Evolutionary conservation across 1,140 invertebrate genomes (phyloP).

Genomic region (Oppia nitens): DNA sequence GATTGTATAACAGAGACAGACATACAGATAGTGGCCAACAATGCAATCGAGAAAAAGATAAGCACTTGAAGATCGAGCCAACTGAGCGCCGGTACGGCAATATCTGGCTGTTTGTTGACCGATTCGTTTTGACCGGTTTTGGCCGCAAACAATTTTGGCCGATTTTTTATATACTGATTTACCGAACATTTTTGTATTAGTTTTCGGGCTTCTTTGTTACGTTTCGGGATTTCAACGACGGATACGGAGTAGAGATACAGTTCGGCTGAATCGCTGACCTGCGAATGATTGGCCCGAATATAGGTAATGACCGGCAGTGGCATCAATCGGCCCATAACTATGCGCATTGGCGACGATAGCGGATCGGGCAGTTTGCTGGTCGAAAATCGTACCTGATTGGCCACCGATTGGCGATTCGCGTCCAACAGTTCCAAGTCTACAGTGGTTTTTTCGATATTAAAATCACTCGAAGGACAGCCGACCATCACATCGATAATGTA

Average conservation of each 20-base stretch:
- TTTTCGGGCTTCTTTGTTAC: background rate
- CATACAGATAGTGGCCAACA: background rate
- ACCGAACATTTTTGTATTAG: too few relatives aligned
- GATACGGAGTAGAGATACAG: constrained; percentile 3
- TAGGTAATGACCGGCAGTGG: background rate
- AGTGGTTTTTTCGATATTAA: background rate
- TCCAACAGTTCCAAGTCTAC: constrained; percentile 2
- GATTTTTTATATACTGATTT: background rate
- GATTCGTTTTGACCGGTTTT: background rate
- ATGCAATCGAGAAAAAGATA: background rate
- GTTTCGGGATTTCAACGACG: background rate
- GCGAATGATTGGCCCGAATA: constrained; percentile 2
- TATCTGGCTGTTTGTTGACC: background rate
- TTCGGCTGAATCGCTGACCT: background rate
- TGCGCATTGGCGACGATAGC: background rate
- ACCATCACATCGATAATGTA: constrained; percentile 1
- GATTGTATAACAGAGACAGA: background rate
- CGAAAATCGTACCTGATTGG: background rate
- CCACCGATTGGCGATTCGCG: background rate
- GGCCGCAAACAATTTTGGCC: background rate
- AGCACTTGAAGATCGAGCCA: background rate
- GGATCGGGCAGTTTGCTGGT: background rate
- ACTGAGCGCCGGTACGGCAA: background rate
- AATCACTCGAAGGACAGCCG: constrained; percentile 1
- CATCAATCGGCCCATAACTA: background rate